Evolutionary conservation across 2,113 vertebrate species (phyloP), one percentile per base, ranked within the genome.

Genomic region (Chaetura pelagica): DNA sequence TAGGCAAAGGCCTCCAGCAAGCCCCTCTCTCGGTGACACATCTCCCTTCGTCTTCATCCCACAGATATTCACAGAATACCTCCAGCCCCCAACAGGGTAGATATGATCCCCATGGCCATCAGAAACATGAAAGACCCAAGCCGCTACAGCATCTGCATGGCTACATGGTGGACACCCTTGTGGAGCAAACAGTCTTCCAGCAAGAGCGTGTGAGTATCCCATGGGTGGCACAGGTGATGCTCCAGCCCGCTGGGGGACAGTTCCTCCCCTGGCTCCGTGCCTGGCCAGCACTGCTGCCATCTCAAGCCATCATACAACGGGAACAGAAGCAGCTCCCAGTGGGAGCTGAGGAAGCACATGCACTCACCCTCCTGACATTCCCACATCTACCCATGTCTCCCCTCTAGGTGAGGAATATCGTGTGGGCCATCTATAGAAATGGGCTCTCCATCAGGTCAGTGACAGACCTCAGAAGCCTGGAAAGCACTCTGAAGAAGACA

Each of bases 401-500:
- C 23, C 14, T 68, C 48, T 55, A 90, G 87, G 55, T 90, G 24
- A 7, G 4, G 40, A 49, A 30, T 4, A 27, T 76, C 1, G 7
- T 55, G 15, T 7, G 10, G 48, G 11, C 40, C 40, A 42, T 42
- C 40, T 42, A 42, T 42, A 42, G 40, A 12, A 42, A 42, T 14
- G 40, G 40, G 49, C n/a, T n/a, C 17, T 55, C 7, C 3, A 3
- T 69, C 54, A 23, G 1, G 4, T 2, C 0, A 0, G 7, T 0
- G 15, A 13, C 5, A 21, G 48, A 49, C 30, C 9, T 13, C 26
- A 9, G 14, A 4, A 78, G 88, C 35, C 12, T 90, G 73, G 7
- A 78, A 5, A 58, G 10, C 8, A 51, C 32, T 26, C 32, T 78
- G 44, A 12, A 20, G 35, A 12, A 14, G 23, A 51, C 49, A 21